These are phyloP conservation scores for Brachionus asplanchnoidis DNA, from an alignment of 1,140 invertebrate genomes.

Conservation along the genomic window DNA sequence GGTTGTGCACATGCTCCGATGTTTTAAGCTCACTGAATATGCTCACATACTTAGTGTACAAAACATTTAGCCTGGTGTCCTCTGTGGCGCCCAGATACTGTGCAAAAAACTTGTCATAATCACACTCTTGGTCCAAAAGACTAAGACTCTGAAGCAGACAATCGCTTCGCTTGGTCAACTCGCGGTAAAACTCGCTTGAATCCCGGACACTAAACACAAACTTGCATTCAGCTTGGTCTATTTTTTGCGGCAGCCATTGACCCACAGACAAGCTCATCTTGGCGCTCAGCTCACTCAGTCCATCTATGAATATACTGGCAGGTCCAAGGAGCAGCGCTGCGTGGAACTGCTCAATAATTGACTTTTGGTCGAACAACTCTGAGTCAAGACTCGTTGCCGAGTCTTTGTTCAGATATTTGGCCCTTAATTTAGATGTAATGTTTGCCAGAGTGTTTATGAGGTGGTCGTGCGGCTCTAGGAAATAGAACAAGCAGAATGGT, in stretches of 20 bases:
- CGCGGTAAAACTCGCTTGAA: conserved; percentile 2
- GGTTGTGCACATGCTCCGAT: conserved; percentile 4
- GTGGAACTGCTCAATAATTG: conserved; percentile 35
- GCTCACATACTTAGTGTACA: conserved; percentile 3
- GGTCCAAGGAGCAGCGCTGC: background rate
- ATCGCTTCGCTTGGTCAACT: background rate
- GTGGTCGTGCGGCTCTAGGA: conserved; percentile 3
- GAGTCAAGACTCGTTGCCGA: background rate
- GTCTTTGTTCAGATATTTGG: conserved; percentile 36
- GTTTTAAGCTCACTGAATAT: conserved; percentile 8
- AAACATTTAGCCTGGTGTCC: background rate
- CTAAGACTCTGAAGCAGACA: background rate
- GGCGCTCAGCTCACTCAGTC: background rate
- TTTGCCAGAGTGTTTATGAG: background rate
- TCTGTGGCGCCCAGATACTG: background rate
- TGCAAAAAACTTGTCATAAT: background rate
- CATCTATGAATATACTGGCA: conserved; percentile 24
- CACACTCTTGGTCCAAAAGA: background rate
- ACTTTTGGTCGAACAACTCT: background rate
- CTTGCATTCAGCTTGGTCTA: conserved; percentile 2
- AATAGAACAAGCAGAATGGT: conserved; percentile 10
- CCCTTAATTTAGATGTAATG: conserved; percentile 26
- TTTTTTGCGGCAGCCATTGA: background rate
- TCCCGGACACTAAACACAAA: background rate
- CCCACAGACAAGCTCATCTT: background rate